These are phyloP conservation scores for Sesamia inferens DNA, from an alignment of 2,888 invertebrate species.

Conservation along the genomic window DNA sequence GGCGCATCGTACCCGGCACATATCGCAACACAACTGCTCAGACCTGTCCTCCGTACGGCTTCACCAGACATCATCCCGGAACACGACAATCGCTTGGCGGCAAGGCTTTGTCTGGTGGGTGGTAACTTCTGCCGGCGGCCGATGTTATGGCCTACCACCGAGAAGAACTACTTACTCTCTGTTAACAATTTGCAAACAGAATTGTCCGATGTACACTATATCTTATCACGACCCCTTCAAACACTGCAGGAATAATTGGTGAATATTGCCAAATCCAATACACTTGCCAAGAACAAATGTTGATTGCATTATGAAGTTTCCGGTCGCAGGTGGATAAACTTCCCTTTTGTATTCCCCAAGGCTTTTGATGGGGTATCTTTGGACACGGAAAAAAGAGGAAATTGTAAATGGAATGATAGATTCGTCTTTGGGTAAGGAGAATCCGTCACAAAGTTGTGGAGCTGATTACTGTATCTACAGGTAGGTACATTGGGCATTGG, in stretches of 20 bases:
- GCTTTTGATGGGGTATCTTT: constrained; percentile 4
- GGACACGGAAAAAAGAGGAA: constrained; percentile 17
- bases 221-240: background rate
- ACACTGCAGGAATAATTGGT: constrained; percentile 42
- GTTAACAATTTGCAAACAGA: background rate
- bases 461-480: background rate
- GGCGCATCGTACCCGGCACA: no score
- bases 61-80: no score
- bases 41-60: no score
- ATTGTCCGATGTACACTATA: background rate
- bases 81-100: no score
- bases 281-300: constrained; percentile 25
- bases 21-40: no score
- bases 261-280: constrained; percentile 52
- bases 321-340: constrained; percentile 31
- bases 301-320: constrained; percentile 47
- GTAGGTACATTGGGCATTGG: background rate
- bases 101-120: no score
- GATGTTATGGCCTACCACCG: no score
- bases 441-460: constrained; percentile 4
- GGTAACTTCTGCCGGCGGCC: no score
- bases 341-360: constrained; percentile 27
- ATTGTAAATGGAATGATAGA: constrained; percentile 3
- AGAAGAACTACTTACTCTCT: background rate
- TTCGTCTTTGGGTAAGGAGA: constrained; percentile 9